Evolutionary conservation across 2,888 invertebrate genomes (phyloP).

Genomic region (Mythimna loreyi): DNA sequence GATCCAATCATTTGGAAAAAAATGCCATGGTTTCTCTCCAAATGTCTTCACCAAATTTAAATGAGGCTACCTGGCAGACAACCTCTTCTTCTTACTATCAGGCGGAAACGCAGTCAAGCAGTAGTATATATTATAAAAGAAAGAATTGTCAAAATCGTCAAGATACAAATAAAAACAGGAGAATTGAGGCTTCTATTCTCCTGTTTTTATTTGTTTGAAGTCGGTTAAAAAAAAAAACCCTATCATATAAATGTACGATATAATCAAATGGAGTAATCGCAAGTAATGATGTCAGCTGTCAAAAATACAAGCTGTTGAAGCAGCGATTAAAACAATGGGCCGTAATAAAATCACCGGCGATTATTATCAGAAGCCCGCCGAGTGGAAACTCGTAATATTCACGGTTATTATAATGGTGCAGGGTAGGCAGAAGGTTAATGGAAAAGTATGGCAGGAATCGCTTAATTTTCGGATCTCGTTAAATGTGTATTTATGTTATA

Average conservation of each 20-base stretch:
- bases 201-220: too few relatives aligned
- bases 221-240: too few relatives aligned
- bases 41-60: too few relatives aligned
- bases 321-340: slow-evolving; percentile 53
- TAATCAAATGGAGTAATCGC: slow-evolving; percentile 5
- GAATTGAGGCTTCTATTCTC: too few relatives aligned
- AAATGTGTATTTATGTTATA: neutral
- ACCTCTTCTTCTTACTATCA: too few relatives aligned
- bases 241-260: neutral
- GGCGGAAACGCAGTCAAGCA: too few relatives aligned
- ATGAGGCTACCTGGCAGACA: too few relatives aligned
- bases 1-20: too few relatives aligned
- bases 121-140: too few relatives aligned
- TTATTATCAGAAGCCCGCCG: slow-evolving; percentile 53
- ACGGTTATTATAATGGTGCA: slow-evolving; percentile 43
- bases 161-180: too few relatives aligned
- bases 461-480: neutral
- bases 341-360: slow-evolving; percentile 58
- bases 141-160: too few relatives aligned
- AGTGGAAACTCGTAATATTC: slow-evolving; percentile 66
- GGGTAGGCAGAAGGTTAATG: slow-evolving; percentile 42
- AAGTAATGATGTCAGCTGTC: slow-evolving; percentile 39
- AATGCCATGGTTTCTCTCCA: too few relatives aligned
- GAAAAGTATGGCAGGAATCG: neutral
- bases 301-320: slow-evolving; percentile 52